Evolutionary conservation across 2,113 vertebrate species (phyloP).

Genomic region (Rhea americana): DNA sequence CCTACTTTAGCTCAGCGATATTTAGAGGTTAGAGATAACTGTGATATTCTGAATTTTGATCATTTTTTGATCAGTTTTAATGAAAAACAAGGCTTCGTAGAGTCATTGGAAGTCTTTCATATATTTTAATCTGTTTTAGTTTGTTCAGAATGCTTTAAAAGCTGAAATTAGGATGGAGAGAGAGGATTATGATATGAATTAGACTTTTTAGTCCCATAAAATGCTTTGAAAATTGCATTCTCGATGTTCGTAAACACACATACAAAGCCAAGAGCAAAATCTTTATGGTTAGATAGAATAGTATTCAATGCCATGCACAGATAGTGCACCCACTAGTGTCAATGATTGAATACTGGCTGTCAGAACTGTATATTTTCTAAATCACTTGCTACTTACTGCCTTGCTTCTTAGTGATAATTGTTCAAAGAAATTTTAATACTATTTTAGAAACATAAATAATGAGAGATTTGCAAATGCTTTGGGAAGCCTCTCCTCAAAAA

Average conservation of each 20-base stretch:
- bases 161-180: background rate
- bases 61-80: background rate
- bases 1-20: background rate
- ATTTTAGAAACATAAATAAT: background rate
- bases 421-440: background rate
- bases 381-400: background rate
- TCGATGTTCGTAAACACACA: background rate
- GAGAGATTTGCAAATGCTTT: background rate
- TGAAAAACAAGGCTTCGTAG: background rate
- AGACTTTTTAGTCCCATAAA: background rate
- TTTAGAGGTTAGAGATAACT: background rate
- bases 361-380: background rate
- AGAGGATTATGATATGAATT: background rate
- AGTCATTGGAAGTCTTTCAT: background rate
- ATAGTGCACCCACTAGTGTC: background rate
- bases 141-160: background rate
- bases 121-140: background rate
- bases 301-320: background rate
- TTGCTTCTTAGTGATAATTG: background rate
- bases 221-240: background rate
- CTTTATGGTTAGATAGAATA: background rate
- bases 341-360: background rate
- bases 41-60: background rate
- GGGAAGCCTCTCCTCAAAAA: background rate
- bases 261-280: background rate